Evolutionary conservation across 2,888 invertebrate genomes (phyloP).

Genomic region (Cynaeus angustus): DNA sequence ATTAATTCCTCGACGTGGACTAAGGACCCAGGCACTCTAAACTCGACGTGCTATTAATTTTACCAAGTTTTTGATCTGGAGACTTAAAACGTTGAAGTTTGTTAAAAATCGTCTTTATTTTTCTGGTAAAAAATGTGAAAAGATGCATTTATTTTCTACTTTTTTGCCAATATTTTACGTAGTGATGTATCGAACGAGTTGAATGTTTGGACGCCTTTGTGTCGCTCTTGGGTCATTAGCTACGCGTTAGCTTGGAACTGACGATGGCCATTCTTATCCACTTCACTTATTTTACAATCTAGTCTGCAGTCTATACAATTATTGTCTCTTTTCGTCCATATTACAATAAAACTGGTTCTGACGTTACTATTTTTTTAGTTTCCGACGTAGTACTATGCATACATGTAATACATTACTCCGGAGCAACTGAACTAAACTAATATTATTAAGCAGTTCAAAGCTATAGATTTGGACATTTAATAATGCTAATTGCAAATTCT

Average conservation of each 20-base stretch:
- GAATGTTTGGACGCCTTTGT: constrained; percentile 65
- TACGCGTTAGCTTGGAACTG: constrained; percentile 67
- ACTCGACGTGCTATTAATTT: no score
- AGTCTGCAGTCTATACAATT: constrained; percentile 51
- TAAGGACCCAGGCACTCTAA: no score
- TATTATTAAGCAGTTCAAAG: constrained; percentile 43
- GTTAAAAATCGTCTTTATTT: no score
- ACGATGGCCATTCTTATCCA: constrained; percentile 69
- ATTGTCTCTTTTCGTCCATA: not conserved
- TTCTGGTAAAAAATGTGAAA: no score
- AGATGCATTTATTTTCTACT: no score
- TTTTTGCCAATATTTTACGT: not conserved
- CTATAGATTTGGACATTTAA: constrained; percentile 48
- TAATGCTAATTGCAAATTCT: constrained; percentile 57
- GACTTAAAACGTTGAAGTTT: no score
- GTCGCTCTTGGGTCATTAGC: constrained; percentile 69
- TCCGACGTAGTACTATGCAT: no score
- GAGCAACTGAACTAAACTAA: constrained; percentile 37
- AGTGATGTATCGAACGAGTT: constrained; percentile 49
- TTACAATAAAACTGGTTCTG: no score
- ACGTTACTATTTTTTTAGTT: no score
- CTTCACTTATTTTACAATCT: constrained; percentile 61
- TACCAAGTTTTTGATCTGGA: no score
- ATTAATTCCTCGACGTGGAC: no score
- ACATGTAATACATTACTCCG: constrained; percentile 12